Conservation (phyloP, 2,888 invertebrate species). For the Conomelus anceps region DNA sequence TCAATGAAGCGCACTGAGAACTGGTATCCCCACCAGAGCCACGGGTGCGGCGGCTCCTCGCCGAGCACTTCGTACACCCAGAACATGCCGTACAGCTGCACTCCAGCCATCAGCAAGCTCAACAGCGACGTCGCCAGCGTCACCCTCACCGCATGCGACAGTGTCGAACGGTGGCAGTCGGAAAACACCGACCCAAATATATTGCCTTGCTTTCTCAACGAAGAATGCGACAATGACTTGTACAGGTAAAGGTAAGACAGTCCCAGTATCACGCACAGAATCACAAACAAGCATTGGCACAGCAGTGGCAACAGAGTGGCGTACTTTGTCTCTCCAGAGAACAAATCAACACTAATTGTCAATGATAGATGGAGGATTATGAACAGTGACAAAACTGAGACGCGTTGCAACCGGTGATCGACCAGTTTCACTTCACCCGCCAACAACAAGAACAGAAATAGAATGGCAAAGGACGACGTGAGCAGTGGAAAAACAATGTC, state of each 20-base stretch:
- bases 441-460: slow-evolving; percentile 76
- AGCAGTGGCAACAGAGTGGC: slow-evolving; percentile 54
- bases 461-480: slow-evolving; percentile 81
- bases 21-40: slow-evolving; percentile 91
- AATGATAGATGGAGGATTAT: slow-evolving; percentile 71
- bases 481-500: slow-evolving; percentile 81
- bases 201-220: slow-evolving; percentile 38
- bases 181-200: slow-evolving; percentile 44
- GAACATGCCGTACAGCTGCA: slow-evolving; percentile 62
- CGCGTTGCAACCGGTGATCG: slow-evolving; percentile 56
- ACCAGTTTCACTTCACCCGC: slow-evolving; percentile 53
- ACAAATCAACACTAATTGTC: slow-evolving; percentile 73
- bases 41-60: slow-evolving; percentile 48
- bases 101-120: slow-evolving; percentile 72
- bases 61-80: slow-evolving; percentile 41
- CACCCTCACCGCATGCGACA: slow-evolving; percentile 82
- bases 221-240: slow-evolving; percentile 58
- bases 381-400: slow-evolving; percentile 68
- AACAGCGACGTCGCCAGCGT: slow-evolving; percentile 80
- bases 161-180: slow-evolving; percentile 44
- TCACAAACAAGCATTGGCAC: slow-evolving; percentile 78
- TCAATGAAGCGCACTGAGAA: slow-evolving; percentile 78
- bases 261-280: slow-evolving; percentile 76
- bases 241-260: slow-evolving; percentile 79
- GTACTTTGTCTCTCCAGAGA: slow-evolving; percentile 32